phyloP scores from a whole-genome alignment of 2,888 invertebrate species.

The Pocota personata region DNA sequence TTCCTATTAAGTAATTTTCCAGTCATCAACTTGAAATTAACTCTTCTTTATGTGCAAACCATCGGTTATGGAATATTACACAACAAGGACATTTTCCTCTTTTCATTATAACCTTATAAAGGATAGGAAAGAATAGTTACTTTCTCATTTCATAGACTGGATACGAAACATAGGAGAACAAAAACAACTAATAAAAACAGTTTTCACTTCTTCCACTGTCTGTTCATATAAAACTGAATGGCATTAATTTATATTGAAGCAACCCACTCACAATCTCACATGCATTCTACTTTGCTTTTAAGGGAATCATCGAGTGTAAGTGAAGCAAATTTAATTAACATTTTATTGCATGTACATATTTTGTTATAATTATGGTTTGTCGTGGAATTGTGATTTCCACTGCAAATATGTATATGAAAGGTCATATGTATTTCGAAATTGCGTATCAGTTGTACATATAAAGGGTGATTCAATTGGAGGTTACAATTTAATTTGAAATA shows the following conservation, averaged over 20 bases:
- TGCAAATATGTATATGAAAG: background rate
- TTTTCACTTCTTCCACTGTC: background rate
- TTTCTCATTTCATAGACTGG: background rate
- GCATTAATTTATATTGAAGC: background rate
- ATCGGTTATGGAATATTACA: background rate
- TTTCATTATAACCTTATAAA: background rate
- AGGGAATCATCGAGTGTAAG: background rate
- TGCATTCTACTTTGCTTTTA: background rate
- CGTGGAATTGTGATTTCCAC: background rate
- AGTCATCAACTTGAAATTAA: background rate
- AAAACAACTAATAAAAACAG: background rate
- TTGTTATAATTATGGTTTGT: background rate
- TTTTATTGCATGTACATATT: background rate
- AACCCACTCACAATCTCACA: background rate
- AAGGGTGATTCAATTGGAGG: too few relatives aligned
- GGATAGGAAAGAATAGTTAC: too few relatives aligned
- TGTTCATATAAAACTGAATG: background rate
- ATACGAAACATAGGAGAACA: background rate
- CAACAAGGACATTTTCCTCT: background rate
- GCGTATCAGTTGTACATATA: too few relatives aligned
- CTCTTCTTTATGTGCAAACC: background rate
- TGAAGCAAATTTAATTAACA: conserved; percentile 1
- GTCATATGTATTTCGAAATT: background rate
- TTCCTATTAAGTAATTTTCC: background rate
- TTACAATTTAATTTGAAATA: too few relatives aligned